Percentiles rank a stretch among this genome's conserved stretches.
Evolutionary conservation across 2,113 vertebrate genomes (phyloP).

Genomic region (Indicator maculatus): DNA sequence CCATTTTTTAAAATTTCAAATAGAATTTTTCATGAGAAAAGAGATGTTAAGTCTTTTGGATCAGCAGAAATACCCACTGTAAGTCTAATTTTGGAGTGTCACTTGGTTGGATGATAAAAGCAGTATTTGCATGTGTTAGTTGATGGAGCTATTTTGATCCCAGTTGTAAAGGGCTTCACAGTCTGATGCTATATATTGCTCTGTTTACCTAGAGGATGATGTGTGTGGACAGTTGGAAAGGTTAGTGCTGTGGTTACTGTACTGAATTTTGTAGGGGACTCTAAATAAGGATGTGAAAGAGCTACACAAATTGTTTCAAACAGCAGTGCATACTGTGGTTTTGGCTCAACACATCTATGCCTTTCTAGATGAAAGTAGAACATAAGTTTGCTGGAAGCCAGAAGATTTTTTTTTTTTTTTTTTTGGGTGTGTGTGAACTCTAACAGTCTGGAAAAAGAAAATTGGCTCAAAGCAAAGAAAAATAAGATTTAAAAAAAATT

Average conservation of each 20-base stretch:
- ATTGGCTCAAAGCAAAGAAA: conserved; percentile 9
- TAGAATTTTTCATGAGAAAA: conserved; percentile 18
- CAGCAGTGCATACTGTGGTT: background rate
- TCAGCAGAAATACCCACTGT: conserved; percentile 30
- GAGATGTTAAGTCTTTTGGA: conserved; percentile 14
- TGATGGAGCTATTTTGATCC: conserved; percentile 6
- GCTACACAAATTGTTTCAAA: background rate
- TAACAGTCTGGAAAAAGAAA: background rate
- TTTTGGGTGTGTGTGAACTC: background rate
- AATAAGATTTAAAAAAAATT: conserved; percentile 9
- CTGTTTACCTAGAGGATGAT: background rate
- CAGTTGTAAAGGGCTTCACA: background rate
- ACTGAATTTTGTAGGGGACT: background rate
- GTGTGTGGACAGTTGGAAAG: background rate
- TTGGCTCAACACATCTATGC: conserved; percentile 11
- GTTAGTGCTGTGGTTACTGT: background rate
- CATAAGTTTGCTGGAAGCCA: conserved; percentile 43
- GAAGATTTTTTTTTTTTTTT: background rate
- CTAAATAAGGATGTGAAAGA: background rate
- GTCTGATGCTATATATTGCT: background rate
- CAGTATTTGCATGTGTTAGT: background rate
- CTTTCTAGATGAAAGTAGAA: conserved; percentile 50
- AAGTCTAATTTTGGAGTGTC: conserved; percentile 13
- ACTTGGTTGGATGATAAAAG: conserved; percentile 4
- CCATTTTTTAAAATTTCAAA: conserved; percentile 32